phyloP scores from a whole-genome alignment of 2,113 vertebrate genomes.

The Centropus unirufus region DNA sequence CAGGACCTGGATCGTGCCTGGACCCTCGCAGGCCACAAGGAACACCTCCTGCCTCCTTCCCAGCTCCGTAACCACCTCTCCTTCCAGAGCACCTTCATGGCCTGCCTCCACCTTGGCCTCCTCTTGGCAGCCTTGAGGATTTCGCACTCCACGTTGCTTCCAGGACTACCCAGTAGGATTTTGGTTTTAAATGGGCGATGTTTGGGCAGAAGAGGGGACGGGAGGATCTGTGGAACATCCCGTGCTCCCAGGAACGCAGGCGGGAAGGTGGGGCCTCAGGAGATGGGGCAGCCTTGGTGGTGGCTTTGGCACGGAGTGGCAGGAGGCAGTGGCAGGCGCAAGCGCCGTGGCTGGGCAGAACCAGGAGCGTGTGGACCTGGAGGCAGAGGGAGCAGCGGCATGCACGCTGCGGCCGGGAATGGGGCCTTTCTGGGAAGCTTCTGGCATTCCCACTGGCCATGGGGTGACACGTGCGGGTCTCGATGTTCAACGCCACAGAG shows the following conservation, averaged over 20 bases:
- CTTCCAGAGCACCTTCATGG: not conserved
- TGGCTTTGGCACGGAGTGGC: no score
- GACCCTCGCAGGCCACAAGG: not conserved
- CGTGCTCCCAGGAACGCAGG: not conserved
- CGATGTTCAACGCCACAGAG: not conserved
- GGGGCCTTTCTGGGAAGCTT: not conserved
- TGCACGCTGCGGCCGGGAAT: fast-evolving
- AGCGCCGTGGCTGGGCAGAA: not conserved
- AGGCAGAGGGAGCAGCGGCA: not conserved
- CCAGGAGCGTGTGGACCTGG: fast-evolving
- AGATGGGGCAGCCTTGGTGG: not conserved
- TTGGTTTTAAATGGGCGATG: not conserved
- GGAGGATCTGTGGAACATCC: not conserved
- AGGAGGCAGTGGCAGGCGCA: no score
- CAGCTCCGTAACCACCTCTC: not conserved
- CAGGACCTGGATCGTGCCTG: not conserved
- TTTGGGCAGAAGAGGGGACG: not conserved
- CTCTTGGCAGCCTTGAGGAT: not conserved
- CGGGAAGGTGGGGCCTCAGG: not conserved
- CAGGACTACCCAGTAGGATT: conserved; percentile 21
- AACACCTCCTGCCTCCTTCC: conserved; percentile 7
- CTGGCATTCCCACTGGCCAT: fast-evolving
- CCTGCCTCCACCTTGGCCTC: not conserved
- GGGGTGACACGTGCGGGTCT: fast-evolving
- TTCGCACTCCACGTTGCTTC: conserved; percentile 1